Conservation (phyloP, 2,888 invertebrate species). For the Alcis repandata region DNA sequence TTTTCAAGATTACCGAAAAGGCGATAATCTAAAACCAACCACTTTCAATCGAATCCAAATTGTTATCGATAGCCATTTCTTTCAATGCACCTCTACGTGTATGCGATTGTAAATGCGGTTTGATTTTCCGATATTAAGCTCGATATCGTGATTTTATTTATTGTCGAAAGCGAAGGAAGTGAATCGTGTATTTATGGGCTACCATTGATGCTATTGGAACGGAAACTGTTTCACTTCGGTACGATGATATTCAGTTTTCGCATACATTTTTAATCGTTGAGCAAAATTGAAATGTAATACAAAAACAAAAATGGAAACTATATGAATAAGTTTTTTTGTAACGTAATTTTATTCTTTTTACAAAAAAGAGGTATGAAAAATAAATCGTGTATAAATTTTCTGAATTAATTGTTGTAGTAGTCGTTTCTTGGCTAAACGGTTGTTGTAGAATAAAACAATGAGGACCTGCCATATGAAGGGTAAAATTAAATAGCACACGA, state of each 20-base stretch:
- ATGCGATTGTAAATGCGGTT: slow-evolving; percentile 27
- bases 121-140: slow-evolving; percentile 37
- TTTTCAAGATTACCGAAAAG: not conserved
- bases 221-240: slow-evolving; percentile 32
- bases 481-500: too few relatives aligned
- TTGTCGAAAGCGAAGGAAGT: slow-evolving; percentile 40
- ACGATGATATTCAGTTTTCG: slow-evolving; percentile 20
- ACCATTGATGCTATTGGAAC: slow-evolving; percentile 36
- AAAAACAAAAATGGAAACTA: too few relatives aligned
- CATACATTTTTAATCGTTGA: slow-evolving; percentile 22
- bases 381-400: too few relatives aligned
- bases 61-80: slow-evolving; percentile 12
- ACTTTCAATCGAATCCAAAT: not conserved
- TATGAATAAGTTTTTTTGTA: too few relatives aligned
- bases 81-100: slow-evolving; percentile 14
- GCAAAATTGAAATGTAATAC: not conserved
- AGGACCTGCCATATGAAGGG: too few relatives aligned
- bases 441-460: too few relatives aligned
- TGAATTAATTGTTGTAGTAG: too few relatives aligned
- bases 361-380: too few relatives aligned
- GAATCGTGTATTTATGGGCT: slow-evolving; percentile 38
- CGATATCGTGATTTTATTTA: slow-evolving; percentile 39
- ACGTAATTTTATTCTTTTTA: too few relatives aligned
- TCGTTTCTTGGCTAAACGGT: too few relatives aligned
- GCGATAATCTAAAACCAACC: not conserved